These are phyloP conservation scores for Cyclina sinensis DNA, from an alignment of 1,140 invertebrate genomes.

Conservation along the genomic window DNA sequence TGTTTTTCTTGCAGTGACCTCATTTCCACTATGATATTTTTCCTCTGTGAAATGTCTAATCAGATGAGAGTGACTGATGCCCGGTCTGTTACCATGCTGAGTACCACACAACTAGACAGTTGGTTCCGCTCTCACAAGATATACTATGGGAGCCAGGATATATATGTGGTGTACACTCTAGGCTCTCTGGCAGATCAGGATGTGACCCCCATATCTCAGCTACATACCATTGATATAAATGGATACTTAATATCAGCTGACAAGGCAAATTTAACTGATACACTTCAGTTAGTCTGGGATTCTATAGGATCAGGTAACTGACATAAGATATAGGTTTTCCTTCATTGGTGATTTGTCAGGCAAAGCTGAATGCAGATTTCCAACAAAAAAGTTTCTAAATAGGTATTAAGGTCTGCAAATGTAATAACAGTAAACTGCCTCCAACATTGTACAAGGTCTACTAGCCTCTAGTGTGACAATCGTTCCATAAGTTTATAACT, in stretches of 20 bases:
- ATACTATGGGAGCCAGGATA: conserved; percentile 16
- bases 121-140: conserved; percentile 18
- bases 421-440: too few relatives aligned
- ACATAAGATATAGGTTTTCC: too few relatives aligned
- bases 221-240: conserved; percentile 24
- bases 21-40: conserved; percentile 35
- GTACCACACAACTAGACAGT: not conserved
- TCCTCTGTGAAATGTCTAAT: conserved; percentile 17
- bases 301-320: conserved; percentile 7
- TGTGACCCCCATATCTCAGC: conserved; percentile 19
- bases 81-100: not conserved
- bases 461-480: too few relatives aligned
- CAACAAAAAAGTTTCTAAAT: too few relatives aligned
- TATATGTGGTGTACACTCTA: conserved; percentile 5
- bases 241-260: conserved; percentile 33
- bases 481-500: too few relatives aligned
- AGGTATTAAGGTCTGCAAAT: too few relatives aligned
- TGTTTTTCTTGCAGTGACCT: not conserved
- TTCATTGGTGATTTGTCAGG: too few relatives aligned
- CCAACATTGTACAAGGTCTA: too few relatives aligned
- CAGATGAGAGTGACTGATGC: conserved; percentile 5
- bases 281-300: not conserved
- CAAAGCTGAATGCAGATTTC: too few relatives aligned
- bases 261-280: conserved; percentile 5
- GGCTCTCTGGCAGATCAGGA: not conserved